Conservation (phyloP, 2,113 vertebrate genomes). For the Sebastes fasciatus region DNA sequence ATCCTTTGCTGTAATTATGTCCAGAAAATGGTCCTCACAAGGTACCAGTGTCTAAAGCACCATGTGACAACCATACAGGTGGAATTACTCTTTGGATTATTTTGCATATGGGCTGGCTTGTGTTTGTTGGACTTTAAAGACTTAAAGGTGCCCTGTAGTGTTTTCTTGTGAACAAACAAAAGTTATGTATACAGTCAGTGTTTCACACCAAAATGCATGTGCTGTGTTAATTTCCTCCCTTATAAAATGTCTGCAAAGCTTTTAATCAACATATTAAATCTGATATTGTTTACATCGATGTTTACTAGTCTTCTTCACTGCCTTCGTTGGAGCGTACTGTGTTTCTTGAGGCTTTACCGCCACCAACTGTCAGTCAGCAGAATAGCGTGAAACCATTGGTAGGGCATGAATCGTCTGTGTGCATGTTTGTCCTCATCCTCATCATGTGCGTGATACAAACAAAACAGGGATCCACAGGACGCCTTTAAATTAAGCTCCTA, state of each 20-base stretch:
- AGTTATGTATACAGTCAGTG: neutral
- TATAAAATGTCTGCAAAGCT: too few relatives aligned
- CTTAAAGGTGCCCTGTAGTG: neutral
- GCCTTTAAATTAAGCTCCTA: neutral
- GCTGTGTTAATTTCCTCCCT: neutral
- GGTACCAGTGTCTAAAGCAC: too few relatives aligned
- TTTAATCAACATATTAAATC: too few relatives aligned
- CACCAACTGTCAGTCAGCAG: too few relatives aligned
- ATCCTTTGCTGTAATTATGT: neutral
- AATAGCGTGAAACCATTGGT: too few relatives aligned
- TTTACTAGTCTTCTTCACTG: neutral
- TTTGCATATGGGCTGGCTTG: neutral
- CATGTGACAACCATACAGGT: neutral
- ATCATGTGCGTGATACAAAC: too few relatives aligned
- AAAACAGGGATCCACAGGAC: too few relatives aligned
- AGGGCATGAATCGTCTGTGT: too few relatives aligned
- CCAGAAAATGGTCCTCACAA: too few relatives aligned
- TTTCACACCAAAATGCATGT: neutral
- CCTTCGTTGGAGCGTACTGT: neutral
- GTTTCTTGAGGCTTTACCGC: neutral
- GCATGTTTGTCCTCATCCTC: too few relatives aligned
- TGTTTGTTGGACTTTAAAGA: neutral
- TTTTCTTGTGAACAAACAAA: neutral
- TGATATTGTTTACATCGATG: neutral
- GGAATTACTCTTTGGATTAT: neutral